Evolutionary conservation across 2,888 invertebrate species (phyloP).

Genomic region (Silvanus unidentatus): DNA sequence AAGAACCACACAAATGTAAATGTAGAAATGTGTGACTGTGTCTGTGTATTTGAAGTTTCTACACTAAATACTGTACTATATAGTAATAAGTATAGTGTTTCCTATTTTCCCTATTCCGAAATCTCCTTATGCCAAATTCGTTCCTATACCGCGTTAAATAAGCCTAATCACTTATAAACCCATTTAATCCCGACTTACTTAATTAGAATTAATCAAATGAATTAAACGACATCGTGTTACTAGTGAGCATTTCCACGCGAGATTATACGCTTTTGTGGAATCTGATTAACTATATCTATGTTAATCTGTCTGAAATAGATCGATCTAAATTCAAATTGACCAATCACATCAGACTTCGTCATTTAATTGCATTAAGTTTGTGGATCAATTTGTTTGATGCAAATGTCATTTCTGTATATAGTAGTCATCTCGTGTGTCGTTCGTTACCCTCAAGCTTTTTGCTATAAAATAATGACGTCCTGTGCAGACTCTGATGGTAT

Average conservation of each 20-base stretch:
- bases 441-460: slow-evolving; percentile 4
- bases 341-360: slow-evolving; percentile 23
- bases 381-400: slow-evolving; percentile 23
- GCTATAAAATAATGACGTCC: slow-evolving; percentile 5
- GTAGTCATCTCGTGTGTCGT: slow-evolving; percentile 10
- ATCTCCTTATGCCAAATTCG: slow-evolving; percentile 11
- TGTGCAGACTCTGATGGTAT: slow-evolving; percentile 1
- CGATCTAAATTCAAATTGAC: slow-evolving; percentile 27
- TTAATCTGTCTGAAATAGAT: slow-evolving; percentile 20
- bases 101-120: slow-evolving; percentile 15
- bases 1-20: too few relatives aligned
- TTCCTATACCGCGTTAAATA: slow-evolving; percentile 10
- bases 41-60: too few relatives aligned
- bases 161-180: slow-evolving; percentile 21
- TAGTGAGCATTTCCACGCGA: slow-evolving; percentile 16
- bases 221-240: slow-evolving; percentile 16
- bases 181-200: slow-evolving; percentile 20
- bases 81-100: slow-evolving; percentile 1
- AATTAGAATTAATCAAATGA: slow-evolving; percentile 21
- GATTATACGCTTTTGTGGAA: slow-evolving; percentile 21
- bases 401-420: slow-evolving; percentile 22
- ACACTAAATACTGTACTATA: too few relatives aligned
- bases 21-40: too few relatives aligned
- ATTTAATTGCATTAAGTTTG: slow-evolving; percentile 23
- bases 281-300: slow-evolving; percentile 23